Base-by-base conservation (phyloP, 1,140 invertebrate genomes). In the Hetaerina americana region DNA sequence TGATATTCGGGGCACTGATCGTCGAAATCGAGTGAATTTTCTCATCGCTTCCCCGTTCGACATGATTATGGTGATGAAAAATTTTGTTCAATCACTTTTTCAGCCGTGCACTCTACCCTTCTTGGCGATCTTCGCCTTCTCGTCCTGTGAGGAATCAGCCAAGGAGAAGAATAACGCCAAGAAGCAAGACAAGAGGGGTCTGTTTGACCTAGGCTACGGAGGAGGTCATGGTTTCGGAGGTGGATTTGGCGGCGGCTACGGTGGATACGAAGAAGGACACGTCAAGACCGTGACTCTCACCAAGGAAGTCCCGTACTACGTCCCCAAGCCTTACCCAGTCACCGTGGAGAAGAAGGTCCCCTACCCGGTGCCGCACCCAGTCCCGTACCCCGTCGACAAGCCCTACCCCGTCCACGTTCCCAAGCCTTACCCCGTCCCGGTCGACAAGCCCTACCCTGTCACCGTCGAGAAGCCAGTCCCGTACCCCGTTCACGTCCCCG, bases 281-380 rank as follows among this genome's bases (percentile, higher is more conserved):
- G 77, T 83, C 68, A 80, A 82, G 69, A 78, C 82, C n/a, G 77
- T 81, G 31, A 82, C 81, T 24, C 78, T 84, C 72, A 83, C 82
- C 70, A 83, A 84, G 72, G 80, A 83, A 74, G 81, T 85, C 0
- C 79, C 78, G 0, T 73, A 72, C 26, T 74, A 75, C n/a, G 82
- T 84, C 0, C 82, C 81, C 0, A 76, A 80, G 0, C 83, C 83
- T 0, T 82, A 82, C 68, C 81, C 82, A 10, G 81, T 83, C 0
- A 75, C 77, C 26, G 79, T 82, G 3, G 78, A 80, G 31, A 84
- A 83, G 72, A 78, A 77, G 57, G 79, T 84, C 15, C 70, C 72
- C 5, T 75, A 76, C 5, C 74, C 75, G 15, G 74, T 76, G 5
- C 75, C 75, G 1, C 74, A 76, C 5, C 76, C 76, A 3, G 72